A percentile compares a stretch with the other conserved stretches of the same genome.
Conservation (phyloP, 2,888 invertebrate genomes). For the Cheilosia vernalis region DNA sequence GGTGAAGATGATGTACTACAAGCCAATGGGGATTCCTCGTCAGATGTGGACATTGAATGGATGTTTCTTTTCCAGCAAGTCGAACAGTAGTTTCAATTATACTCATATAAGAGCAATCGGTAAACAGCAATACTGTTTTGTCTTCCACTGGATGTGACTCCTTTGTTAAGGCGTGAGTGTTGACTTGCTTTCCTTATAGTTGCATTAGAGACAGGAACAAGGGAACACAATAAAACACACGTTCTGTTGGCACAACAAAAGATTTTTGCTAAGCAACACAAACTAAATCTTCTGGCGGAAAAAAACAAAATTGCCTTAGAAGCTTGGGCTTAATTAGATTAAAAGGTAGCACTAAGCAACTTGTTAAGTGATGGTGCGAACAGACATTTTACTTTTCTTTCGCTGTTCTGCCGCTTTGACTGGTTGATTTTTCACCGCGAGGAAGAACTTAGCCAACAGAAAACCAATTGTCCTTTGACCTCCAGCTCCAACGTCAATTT, state of each 20-base stretch:
- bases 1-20: slow-evolving; percentile 56
- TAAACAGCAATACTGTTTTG: neutral
- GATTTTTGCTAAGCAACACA: slow-evolving; percentile 66
- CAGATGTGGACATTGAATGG: slow-evolving; percentile 56
- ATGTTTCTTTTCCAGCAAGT: neutral
- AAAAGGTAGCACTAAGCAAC: slow-evolving; percentile 34
- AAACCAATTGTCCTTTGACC: slow-evolving; percentile 37
- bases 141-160: slow-evolving; percentile 3
- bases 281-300: slow-evolving; percentile 33
- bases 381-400: slow-evolving; percentile 18
- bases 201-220: neutral
- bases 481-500: neutral
- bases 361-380: slow-evolving; percentile 6
- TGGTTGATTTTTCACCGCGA: neutral
- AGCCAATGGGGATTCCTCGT: slow-evolving; percentile 35
- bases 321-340: slow-evolving; percentile 60
- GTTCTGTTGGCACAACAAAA: slow-evolving; percentile 52
- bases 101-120: slow-evolving; percentile 3
- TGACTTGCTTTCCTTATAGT: slow-evolving; percentile 3
- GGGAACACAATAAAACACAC: neutral
- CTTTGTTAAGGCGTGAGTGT: slow-evolving; percentile 23
- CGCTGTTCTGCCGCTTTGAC: neutral
- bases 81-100: neutral
- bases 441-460: neutral
- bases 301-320: slow-evolving; percentile 27